Percentiles rank a stretch among this genome's conserved stretches.
Conservation (phyloP, 2,113 vertebrate species). For the Toxotes jaculatrix region DNA sequence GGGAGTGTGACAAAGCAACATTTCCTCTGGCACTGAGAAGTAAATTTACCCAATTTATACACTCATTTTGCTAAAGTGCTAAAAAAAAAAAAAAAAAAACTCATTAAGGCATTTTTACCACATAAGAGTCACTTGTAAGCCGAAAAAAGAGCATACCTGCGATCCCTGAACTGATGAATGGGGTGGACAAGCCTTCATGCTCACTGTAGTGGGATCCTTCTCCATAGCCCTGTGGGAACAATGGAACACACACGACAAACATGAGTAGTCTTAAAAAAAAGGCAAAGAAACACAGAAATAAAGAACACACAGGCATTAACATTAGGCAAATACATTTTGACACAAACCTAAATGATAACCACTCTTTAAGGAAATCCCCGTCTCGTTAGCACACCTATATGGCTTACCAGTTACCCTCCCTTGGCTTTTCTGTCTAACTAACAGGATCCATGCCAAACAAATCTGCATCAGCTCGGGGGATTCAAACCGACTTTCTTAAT, state of each 20-base stretch:
- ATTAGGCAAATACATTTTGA: neutral
- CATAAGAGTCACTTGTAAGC: neutral
- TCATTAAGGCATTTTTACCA: neutral
- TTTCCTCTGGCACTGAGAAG: neutral
- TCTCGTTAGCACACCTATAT: slow-evolving; percentile 53
- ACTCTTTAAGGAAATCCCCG: slow-evolving; percentile 27
- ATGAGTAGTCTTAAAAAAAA: slow-evolving; percentile 1
- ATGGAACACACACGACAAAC: neutral
- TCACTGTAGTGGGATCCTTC: slow-evolving; percentile 92
- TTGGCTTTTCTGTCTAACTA: slow-evolving; percentile 50
- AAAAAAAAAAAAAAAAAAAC: neutral
- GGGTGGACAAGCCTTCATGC: slow-evolving; percentile 89
- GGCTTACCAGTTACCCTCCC: slow-evolving; percentile 54
- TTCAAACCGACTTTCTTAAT: slow-evolving; percentile 81
- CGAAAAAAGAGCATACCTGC: slow-evolving; percentile 84
- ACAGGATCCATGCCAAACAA: slow-evolving; percentile 78
- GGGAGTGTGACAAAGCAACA: slow-evolving; percentile 14
- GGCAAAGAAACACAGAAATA: neutral
- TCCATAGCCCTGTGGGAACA: slow-evolving; percentile 86
- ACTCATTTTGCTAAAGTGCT: neutral
- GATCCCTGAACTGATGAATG: slow-evolving; percentile 93
- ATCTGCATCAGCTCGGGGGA: slow-evolving; percentile 78
- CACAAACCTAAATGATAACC: slow-evolving; percentile 29
- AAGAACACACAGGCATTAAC: neutral
- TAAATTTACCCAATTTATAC: slow-evolving; percentile 8